These are phyloP conservation scores for Danionella dracula DNA, from an alignment of 2,797 vertebrate species.

Conservation along the genomic window DNA sequence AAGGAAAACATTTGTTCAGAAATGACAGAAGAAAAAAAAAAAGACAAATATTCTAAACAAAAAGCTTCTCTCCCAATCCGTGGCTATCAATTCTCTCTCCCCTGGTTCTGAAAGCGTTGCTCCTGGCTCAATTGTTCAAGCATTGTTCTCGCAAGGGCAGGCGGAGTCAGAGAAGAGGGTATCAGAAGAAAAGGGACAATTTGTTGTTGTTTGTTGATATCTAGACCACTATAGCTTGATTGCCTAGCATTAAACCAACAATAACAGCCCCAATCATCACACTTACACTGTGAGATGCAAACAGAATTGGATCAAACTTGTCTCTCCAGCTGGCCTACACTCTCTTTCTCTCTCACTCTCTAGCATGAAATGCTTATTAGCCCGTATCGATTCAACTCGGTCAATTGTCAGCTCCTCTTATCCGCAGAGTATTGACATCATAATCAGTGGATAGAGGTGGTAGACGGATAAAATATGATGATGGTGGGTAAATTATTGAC, in stretches of 20 bases:
- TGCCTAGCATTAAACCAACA: conserved; percentile 99
- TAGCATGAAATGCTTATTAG: conserved; percentile 98
- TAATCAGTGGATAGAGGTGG: conserved; percentile 94
- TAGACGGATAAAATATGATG: conserved; percentile 96
- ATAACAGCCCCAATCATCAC: conserved; percentile 98
- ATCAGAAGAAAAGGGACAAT: conserved; percentile 92
- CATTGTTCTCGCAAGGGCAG: conserved; percentile 80
- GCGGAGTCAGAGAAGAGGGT: conserved; percentile 77
- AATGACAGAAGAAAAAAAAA: conserved; percentile 37
- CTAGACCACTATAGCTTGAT: conserved; percentile 99
- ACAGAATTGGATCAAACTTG: conserved; percentile 96
- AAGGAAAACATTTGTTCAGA: conserved; percentile 46
- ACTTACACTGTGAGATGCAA: conserved; percentile 96
- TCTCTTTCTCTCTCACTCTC: conserved; percentile 72
- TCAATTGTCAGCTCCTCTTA: conserved; percentile 99
- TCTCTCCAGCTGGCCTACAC: conserved; percentile 54
- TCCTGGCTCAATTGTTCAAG: conserved; percentile 81
- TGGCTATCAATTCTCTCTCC: conserved; percentile 50
- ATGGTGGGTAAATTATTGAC: conserved; percentile 97
- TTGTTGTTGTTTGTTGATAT: conserved; percentile 99
- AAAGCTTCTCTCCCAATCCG: conserved; percentile 26
- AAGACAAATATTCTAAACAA: conserved; percentile 34
- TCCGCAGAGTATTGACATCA: conserved; percentile 95
- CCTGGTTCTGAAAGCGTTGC: conserved; percentile 73
- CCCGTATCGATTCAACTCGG: conserved; percentile 95